Conservation (phyloP, 2,797 vertebrate species). For the Rhynchonycteris naso region DNA sequence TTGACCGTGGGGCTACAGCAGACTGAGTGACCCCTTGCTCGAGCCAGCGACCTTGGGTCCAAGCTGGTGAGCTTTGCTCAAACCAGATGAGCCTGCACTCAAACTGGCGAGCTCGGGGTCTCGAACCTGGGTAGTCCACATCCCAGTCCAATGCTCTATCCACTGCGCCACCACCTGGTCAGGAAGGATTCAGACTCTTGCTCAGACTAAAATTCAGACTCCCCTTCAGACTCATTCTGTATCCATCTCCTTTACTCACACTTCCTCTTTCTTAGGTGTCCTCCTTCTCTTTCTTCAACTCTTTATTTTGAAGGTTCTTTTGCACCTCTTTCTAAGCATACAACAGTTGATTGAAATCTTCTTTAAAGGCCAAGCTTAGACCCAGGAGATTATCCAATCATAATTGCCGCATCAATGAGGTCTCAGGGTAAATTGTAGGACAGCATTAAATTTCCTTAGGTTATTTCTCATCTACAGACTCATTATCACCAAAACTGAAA, state of each 20-base stretch:
- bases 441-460: background rate
- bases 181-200: background rate
- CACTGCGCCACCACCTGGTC: no score
- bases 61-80: no score
- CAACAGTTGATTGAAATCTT: background rate
- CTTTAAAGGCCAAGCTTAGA: slow-evolving; percentile 2
- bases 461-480: background rate
- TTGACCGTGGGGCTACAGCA: no score
- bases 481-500: background rate
- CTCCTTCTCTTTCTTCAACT: background rate
- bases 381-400: background rate
- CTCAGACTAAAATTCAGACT: background rate
- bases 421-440: background rate
- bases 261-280: background rate
- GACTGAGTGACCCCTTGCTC: no score
- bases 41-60: no score
- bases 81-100: no score
- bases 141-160: no score
- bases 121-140: no score
- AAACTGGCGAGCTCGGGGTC: no score
- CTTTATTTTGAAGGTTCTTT: background rate
- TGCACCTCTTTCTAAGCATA: background rate
- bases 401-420: background rate
- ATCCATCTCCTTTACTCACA: background rate
- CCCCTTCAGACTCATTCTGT: background rate